Percentiles rank a stretch among this genome's conserved stretches.
phyloP scores from a whole-genome alignment of 2,797 vertebrate genomes.

The Distichodus sexfasciatus region DNA sequence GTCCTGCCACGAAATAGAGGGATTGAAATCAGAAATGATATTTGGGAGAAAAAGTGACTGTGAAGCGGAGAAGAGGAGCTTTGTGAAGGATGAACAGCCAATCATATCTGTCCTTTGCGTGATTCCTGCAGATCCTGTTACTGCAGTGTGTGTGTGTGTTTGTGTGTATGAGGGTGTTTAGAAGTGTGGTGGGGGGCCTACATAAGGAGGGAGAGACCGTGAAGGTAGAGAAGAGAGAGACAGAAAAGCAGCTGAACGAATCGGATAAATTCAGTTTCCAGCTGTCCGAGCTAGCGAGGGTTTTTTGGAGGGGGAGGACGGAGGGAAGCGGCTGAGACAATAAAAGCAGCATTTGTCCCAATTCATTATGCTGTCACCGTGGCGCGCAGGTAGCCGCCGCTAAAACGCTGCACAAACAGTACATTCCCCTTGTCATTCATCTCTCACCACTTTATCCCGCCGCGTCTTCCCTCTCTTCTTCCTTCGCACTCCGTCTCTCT shows the following conservation, averaged over 20 bases:
- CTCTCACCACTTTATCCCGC: too few relatives aligned
- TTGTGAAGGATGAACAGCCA: constrained; percentile 81
- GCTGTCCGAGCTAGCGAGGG: constrained; percentile 63
- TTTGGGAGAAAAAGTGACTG: constrained; percentile 66
- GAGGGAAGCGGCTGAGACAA: constrained; percentile 58
- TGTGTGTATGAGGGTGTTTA: constrained; percentile 20
- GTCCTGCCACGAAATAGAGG: constrained; percentile 81
- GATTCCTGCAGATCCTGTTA: constrained; percentile 89
- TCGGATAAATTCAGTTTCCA: constrained; percentile 82
- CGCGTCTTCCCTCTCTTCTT: constrained; percentile 37
- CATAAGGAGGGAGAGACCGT: constrained; percentile 32
- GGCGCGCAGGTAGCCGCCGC: constrained; percentile 54
- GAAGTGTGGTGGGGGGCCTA: not conserved
- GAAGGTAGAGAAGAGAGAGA: constrained; percentile 58
- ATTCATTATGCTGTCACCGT: constrained; percentile 66
- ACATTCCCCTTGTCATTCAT: constrained; percentile 42
- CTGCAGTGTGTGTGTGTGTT: too few relatives aligned
- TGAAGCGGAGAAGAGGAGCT: constrained; percentile 58
- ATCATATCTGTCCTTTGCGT: constrained; percentile 89
- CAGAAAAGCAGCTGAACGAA: constrained; percentile 82
- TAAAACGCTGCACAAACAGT: constrained; percentile 33
- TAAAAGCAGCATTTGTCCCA: constrained; percentile 69
- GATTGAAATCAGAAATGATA: constrained; percentile 88
- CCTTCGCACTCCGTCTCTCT: constrained; percentile 24
- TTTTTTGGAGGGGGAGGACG: not conserved